These are phyloP conservation scores for Lasioglossum malachurum DNA, from an alignment of 2,888 invertebrate species.

Conservation along the genomic window DNA sequence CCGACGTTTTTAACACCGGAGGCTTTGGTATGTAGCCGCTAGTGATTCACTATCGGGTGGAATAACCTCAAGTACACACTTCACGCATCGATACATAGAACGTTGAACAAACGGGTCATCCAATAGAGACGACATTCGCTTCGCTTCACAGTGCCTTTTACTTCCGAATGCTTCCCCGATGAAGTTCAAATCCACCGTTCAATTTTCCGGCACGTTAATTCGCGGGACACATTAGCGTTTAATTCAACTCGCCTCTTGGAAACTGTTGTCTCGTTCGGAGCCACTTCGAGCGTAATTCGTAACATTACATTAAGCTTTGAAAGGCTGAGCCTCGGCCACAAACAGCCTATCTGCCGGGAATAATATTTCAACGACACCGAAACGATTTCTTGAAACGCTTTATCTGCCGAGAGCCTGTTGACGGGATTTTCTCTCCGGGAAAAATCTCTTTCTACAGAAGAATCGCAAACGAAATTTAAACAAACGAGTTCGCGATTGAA, in stretches of 20 bases:
- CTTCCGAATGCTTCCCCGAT: slow-evolving; percentile 25
- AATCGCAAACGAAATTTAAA: background rate
- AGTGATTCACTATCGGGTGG: slow-evolving; percentile 32
- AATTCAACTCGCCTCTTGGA: background rate
- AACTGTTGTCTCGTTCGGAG: slow-evolving; percentile 1
- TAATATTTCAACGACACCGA: background rate
- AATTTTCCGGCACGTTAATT: background rate
- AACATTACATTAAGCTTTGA: background rate
- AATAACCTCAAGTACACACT: slow-evolving; percentile 48
- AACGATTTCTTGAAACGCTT: background rate
- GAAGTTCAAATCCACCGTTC: background rate
- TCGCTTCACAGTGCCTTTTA: slow-evolving; percentile 14
- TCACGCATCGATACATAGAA: slow-evolving; percentile 27
- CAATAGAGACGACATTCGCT: background rate
- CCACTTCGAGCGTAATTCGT: slow-evolving; percentile 31
- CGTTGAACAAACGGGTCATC: slow-evolving; percentile 4
- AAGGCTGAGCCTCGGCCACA: background rate
- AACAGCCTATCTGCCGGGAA: background rate
- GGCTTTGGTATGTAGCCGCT: slow-evolving; percentile 24
- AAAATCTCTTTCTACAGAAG: background rate
- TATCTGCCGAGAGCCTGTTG: background rate
- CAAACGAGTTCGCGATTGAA: background rate
- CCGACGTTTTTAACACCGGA: slow-evolving; percentile 43
- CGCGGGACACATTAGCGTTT: background rate
- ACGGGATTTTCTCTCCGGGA: no score